Conservation (phyloP, 2,888 invertebrate genomes). For the Drosophila rubida region DNA sequence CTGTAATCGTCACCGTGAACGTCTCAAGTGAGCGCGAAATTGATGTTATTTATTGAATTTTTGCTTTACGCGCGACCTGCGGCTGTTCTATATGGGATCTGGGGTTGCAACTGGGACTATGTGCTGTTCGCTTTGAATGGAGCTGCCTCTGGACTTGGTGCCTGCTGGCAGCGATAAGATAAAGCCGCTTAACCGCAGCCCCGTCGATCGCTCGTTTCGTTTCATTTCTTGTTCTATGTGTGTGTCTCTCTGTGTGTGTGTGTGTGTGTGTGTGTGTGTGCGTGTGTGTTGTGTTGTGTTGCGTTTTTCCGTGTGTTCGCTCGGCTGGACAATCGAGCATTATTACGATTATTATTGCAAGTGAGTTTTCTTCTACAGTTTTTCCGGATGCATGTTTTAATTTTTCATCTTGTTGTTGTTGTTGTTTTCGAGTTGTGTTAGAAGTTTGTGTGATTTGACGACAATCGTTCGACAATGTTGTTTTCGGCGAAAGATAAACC, state of each 20-base stretch:
- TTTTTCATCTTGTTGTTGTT: slow-evolving; percentile 2
- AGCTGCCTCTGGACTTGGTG: slow-evolving; percentile 16
- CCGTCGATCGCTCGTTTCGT: slow-evolving; percentile 27
- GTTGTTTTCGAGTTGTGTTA: not conserved
- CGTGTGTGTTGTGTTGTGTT: slow-evolving; percentile 6
- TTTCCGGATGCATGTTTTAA: slow-evolving; percentile 20
- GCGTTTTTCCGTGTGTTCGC: slow-evolving; percentile 3
- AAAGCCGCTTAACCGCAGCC: slow-evolving; percentile 41
- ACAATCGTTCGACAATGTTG: slow-evolving; percentile 13
- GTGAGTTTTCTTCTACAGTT: slow-evolving; percentile 14
- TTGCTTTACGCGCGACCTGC: slow-evolving; percentile 17
- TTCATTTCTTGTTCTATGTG: slow-evolving; percentile 19
- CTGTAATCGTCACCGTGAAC: too few relatives aligned
- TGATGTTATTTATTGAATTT: not conserved
- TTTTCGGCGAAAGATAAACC: slow-evolving; percentile 29
- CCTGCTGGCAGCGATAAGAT: slow-evolving; percentile 40
- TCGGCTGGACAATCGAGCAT: not conserved
- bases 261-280: slow-evolving; percentile 7
- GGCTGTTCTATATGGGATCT: slow-evolving; percentile 16
- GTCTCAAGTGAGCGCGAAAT: not conserved
- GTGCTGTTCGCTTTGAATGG: slow-evolving; percentile 15
- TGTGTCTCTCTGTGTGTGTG: slow-evolving; percentile 3
- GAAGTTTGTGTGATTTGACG: slow-evolving; percentile 3
- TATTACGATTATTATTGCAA: slow-evolving; percentile 2
- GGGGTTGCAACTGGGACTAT: slow-evolving; percentile 16